Evolutionary conservation across 2,113 vertebrate species (phyloP).

Genomic region (Nanorana parkeri): DNA sequence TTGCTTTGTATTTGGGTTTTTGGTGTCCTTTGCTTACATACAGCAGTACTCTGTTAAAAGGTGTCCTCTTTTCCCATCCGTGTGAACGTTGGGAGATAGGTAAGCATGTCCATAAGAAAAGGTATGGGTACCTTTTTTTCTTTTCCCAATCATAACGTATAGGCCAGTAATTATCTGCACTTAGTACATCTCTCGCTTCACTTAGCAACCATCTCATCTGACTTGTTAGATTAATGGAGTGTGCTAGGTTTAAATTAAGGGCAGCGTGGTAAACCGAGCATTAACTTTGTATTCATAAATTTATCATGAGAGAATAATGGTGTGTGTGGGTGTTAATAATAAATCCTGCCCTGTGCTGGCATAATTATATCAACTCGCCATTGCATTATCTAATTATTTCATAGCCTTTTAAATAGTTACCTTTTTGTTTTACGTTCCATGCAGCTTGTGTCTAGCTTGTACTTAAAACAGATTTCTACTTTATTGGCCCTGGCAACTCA

Average conservation of each 20-base stretch:
- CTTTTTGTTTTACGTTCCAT: too few species aligned
- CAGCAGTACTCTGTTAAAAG: too few species aligned
- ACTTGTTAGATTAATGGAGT: conserved; percentile 38
- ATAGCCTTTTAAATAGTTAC: too few species aligned
- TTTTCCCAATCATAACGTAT: background rate
- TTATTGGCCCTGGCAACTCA: too few species aligned
- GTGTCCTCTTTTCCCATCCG: too few species aligned
- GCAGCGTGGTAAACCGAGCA: conserved; percentile 8
- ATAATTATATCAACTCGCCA: too few species aligned
- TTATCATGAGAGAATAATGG: background rate
- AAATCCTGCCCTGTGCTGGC: background rate
- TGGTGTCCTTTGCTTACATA: too few species aligned
- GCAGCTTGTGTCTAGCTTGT: too few species aligned
- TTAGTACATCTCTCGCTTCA: background rate
- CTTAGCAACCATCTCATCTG: conserved; percentile 5
- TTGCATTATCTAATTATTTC: too few species aligned
- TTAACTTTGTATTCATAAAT: conserved; percentile 4
- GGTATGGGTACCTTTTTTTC: background rate
- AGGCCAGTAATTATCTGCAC: background rate
- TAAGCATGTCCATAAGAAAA: background rate
- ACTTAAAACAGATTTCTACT: too few species aligned
- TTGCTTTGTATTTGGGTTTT: too few species aligned
- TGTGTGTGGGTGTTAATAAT: background rate
- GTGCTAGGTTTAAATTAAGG: background rate
- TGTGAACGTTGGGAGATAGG: background rate